Percentiles rank a stretch among this genome's conserved stretches.
These are phyloP conservation scores for Gymnocephalus cernua DNA, from an alignment of 2,113 vertebrate species.

Conservation along the genomic window DNA sequence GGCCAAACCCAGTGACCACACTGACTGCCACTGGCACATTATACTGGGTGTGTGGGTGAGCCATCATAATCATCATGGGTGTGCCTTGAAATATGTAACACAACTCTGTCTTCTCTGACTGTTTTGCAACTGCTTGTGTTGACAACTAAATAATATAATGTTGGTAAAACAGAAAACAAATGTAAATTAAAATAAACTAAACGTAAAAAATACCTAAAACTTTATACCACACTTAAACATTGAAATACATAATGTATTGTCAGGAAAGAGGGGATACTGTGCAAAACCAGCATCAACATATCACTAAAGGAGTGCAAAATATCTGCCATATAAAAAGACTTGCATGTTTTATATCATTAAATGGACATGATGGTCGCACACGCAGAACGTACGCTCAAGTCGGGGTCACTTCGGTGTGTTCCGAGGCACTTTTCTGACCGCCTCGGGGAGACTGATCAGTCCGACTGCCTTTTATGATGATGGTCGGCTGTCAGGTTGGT, in stretches of 20 bases:
- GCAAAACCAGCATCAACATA: too few relatives aligned
- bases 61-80: not conserved
- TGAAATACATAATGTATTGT: not conserved
- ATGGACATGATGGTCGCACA: too few relatives aligned
- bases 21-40: not conserved
- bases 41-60: not conserved
- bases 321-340: not conserved
- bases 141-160: not conserved
- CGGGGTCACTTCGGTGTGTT: too few relatives aligned
- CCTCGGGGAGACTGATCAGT: too few relatives aligned
- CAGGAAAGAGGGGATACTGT: too few relatives aligned
- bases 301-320: not conserved
- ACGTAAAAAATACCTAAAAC: too few relatives aligned
- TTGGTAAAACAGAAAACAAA: not conserved
- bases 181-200: not conserved
- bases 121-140: not conserved
- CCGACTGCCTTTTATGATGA: too few relatives aligned
- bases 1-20: slow-evolving; percentile 1
- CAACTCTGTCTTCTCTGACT: not conserved
- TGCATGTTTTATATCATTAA: too few relatives aligned
- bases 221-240: not conserved
- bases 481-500: too few relatives aligned
- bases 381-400: too few relatives aligned
- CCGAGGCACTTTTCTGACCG: too few relatives aligned
- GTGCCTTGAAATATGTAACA: not conserved